Evolutionary conservation across 2,113 vertebrate genomes (phyloP), one percentile per base, ranked within the genome.

Genomic region (Sterrhoptilus dennistouni): DNA sequence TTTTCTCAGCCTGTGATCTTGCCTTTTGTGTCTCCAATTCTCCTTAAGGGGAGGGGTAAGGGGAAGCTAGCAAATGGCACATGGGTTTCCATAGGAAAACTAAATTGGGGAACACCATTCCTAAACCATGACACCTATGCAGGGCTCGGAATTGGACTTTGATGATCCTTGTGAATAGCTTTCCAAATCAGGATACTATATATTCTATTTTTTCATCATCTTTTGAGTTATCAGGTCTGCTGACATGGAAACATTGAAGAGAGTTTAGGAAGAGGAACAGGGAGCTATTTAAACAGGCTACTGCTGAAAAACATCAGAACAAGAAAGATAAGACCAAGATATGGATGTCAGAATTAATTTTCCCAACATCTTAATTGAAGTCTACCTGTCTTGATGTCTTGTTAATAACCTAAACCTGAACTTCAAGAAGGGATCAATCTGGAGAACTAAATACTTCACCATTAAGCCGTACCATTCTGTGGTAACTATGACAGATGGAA

Each of bases 31-130:
- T 22, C 44, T 28, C 13, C 4, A 78, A 0, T 61, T 61, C 40
- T 38, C 20, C 6, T 38, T 33, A 12, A n/a, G 19, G 9, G 28
- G 9, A 52, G 14, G 12, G 9, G 1, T 14, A 36, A 8, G 2
- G 3, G 3, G 23, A 36, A 60, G 19, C 1, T 2, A 60, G 27
- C 0, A 1, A 69, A 12, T 13, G 15, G 15, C 19, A 16, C 27
- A 12, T 13, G 14, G 19, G 2, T 78, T 69, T 69, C 33, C 53
- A 22, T 11, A 10, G 12, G 23, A 78, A 33, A 35, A n/a, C 23
- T n/a, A 29, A 44, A 24, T 8, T 38, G 54, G 4, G 23, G 23
- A 53, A 61, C 38, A 53, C 5, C 12, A 53, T 45, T 69, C 15
- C 9, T 77, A 28, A 53, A 53, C 12, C 23, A 19, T n/a, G 27